phyloP scores from a whole-genome alignment of 2,797 vertebrate species.

The Mormyrus proboscirostris region DNA sequence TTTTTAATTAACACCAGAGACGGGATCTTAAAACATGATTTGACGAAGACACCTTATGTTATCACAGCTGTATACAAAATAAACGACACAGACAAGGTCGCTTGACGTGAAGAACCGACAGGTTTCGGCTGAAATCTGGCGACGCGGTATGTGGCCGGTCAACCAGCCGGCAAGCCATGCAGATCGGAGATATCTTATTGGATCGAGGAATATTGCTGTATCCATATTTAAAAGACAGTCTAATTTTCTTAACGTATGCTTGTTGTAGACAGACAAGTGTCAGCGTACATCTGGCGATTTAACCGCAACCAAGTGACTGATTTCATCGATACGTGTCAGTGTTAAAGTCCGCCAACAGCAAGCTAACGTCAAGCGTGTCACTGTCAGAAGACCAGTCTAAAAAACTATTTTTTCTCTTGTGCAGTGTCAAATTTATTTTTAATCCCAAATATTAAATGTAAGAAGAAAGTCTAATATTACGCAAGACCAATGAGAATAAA shows the following conservation, averaged over 20 bases:
- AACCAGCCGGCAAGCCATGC: neutral
- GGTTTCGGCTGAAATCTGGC: neutral
- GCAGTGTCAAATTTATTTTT: neutral
- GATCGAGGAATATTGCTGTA: neutral
- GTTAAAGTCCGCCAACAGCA: neutral
- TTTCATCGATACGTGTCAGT: neutral
- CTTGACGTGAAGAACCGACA: neutral
- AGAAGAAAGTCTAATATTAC: neutral
- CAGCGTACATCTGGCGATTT: neutral
- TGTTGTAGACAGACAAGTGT: neutral
- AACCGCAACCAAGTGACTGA: neutral
- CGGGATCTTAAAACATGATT: neutral
- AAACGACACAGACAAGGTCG: neutral
- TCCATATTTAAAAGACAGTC: neutral
- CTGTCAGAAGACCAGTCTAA: neutral
- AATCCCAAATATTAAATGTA: neutral
- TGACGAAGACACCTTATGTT: neutral
- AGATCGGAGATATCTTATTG: neutral
- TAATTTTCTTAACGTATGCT: neutral
- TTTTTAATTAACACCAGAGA: neutral
- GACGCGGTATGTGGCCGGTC: neutral
- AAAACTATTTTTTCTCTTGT: neutral
- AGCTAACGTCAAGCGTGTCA: neutral
- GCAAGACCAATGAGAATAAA: neutral
- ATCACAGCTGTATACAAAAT: neutral